phyloP scores from a whole-genome alignment of 2,797 vertebrate genomes.

The Perodicticus potto region DNA sequence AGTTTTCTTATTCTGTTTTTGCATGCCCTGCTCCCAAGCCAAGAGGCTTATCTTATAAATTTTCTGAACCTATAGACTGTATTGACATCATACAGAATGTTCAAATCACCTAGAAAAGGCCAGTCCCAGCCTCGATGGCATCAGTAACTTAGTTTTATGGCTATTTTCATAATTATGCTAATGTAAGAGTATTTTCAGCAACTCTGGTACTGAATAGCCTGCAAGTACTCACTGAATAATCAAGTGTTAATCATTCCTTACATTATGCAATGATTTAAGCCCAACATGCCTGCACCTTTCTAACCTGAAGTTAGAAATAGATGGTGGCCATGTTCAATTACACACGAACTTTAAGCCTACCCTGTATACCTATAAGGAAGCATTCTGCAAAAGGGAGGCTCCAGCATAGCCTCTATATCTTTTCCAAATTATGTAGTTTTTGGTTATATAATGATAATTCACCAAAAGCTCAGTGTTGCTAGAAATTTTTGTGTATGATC shows the following conservation, averaged over 20 bases:
- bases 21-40: neutral
- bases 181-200: constrained; percentile 43
- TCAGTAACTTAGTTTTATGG: neutral
- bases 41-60: neutral
- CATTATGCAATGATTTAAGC: neutral
- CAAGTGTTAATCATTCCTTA: neutral
- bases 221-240: constrained; percentile 45
- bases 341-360: too few species aligned
- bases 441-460: neutral
- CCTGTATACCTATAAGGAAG: neutral
- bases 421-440: constrained; percentile 17
- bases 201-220: neutral
- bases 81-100: neutral
- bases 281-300: neutral
- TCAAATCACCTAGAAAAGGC: constrained; percentile 12
- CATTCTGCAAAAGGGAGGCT: neutral
- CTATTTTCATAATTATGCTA: constrained; percentile 31
- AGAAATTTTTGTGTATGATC: neutral
- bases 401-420: neutral
- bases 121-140: neutral
- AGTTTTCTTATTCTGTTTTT: neutral
- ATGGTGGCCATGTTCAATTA: too few species aligned
- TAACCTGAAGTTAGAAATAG: constrained; percentile 45
- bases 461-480: neutral
- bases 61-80: neutral